Evolutionary conservation across 2,888 invertebrate genomes (phyloP), one percentile per base, ranked within the genome.

Genomic region (Rhingia rostrata): DNA sequence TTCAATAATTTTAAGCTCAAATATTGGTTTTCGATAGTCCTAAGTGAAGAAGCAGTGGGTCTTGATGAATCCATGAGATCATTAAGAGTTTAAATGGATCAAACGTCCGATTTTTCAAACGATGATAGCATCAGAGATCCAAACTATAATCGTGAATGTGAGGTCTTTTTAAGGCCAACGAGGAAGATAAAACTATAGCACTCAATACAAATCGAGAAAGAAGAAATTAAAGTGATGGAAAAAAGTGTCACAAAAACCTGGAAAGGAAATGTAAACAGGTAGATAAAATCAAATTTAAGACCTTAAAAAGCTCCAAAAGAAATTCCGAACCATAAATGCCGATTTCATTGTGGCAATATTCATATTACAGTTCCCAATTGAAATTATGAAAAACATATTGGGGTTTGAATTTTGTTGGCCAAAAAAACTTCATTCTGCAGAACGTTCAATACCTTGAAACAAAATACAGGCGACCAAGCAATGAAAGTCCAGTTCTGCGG

Each of bases 321-420:
- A 45, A 60, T 12, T 45, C 2, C 33, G 32, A 7, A 43, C 32
- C 60, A 43, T 45, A 45, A 60, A 60, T 60, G 60, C 45, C 9
- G 22, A 63, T 63, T 63, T 63, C 14, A 63, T 37, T 47, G 63
- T 49, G 35, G 9, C 37, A 63, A 47, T 49, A 63, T 63, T 63
- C n/a, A n/a, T 35, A 35, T 4, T 6, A 63, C 1, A 22, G 22
- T 22, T 22, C 22, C 22, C 22, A 2, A 22, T 22, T 22, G 22
- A 22, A 22, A 22, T 22, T 22, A 22, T 63, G 47, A 14, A 63
- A 63, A 35, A 61, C 35, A 61, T 45, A 14, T 61, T 53, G 32
- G 33, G 47, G n/a, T 37, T 37, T 35, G 47, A 14, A 10, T 63
- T 47, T 22, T 10, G 35, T 37, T 22, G 9, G 10, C 10, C 10